phyloP scores from a whole-genome alignment of 2,888 invertebrate species.

The Drosophila neonasuta region DNA sequence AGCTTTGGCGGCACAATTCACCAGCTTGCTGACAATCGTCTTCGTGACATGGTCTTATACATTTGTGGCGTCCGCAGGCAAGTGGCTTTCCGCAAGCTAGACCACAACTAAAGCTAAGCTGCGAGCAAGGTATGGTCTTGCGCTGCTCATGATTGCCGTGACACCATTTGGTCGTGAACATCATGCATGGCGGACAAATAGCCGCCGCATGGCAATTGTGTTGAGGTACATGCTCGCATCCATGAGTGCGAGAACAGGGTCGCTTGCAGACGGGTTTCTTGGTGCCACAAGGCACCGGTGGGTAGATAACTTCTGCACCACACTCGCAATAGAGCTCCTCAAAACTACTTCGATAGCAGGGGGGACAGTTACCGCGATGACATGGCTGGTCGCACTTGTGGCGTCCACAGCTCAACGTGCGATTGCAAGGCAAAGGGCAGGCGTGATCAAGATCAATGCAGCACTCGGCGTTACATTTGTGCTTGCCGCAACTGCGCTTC shows the following conservation, averaged over 20 bases:
- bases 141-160: slow-evolving; percentile 91
- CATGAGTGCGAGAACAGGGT: slow-evolving; percentile 89
- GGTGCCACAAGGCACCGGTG: slow-evolving; percentile 96
- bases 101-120: slow-evolving; percentile 94
- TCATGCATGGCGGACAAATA: slow-evolving; percentile 92
- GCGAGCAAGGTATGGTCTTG: slow-evolving; percentile 89
- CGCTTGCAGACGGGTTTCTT: slow-evolving; percentile 90
- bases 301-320: slow-evolving; percentile 91
- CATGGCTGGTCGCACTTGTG: slow-evolving; percentile 95
- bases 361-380: slow-evolving; percentile 92
- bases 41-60: slow-evolving; percentile 90
- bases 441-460: slow-evolving; percentile 94
- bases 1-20: slow-evolving; percentile 91
- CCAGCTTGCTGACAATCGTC: slow-evolving; percentile 87
- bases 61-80: slow-evolving; percentile 92
- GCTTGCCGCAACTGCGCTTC: slow-evolving; percentile 92
- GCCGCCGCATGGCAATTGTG: slow-evolving; percentile 91
- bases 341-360: slow-evolving; percentile 90
- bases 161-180: slow-evolving; percentile 92
- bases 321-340: slow-evolving; percentile 96
- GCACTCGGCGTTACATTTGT: slow-evolving; percentile 94
- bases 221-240: slow-evolving; percentile 91
- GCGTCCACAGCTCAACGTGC: slow-evolving; percentile 91
- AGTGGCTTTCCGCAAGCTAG: slow-evolving; percentile 91
- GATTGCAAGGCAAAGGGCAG: slow-evolving; percentile 92